Evolutionary conservation across 2,113 vertebrate species (phyloP).

Genomic region (Osmerus mordax): DNA sequence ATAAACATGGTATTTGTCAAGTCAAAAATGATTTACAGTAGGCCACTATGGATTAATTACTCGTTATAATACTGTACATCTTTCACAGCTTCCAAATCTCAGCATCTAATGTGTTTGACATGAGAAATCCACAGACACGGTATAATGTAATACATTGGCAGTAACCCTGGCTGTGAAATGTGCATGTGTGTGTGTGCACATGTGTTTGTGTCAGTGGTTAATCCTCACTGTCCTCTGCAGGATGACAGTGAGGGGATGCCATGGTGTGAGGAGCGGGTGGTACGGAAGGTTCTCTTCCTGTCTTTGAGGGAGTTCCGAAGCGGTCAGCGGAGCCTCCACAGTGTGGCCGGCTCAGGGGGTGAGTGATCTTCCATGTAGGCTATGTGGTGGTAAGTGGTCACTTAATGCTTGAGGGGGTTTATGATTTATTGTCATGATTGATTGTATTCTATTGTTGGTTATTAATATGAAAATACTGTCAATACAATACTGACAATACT

Average conservation of each 20-base stretch:
- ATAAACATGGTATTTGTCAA: background rate
- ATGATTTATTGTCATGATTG: no score
- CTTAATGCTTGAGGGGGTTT: no score
- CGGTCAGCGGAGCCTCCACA: constrained; percentile 78
- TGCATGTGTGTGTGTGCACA: background rate
- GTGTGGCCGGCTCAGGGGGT: constrained; percentile 70
- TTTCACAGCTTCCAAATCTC: background rate
- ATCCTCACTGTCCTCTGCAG: constrained; percentile 50
- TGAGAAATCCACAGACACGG: background rate
- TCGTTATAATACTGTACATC: background rate
- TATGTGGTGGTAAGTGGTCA: no score
- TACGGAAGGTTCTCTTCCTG: constrained; percentile 87
- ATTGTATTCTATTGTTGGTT: no score
- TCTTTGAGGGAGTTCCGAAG: constrained; percentile 91
- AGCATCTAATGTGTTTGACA: background rate
- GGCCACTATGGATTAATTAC: background rate
- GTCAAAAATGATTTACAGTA: background rate
- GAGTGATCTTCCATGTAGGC: constrained; percentile 52
- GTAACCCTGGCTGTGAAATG: background rate
- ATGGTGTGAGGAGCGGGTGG: constrained; percentile 89
- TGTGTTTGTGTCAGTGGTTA: background rate
- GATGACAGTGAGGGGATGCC: constrained; percentile 91
- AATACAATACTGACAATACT: no score
- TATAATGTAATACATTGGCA: background rate
- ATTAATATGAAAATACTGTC: background rate